Conservation (phyloP, 1,140 invertebrate species). For the Triops cancriformis region DNA sequence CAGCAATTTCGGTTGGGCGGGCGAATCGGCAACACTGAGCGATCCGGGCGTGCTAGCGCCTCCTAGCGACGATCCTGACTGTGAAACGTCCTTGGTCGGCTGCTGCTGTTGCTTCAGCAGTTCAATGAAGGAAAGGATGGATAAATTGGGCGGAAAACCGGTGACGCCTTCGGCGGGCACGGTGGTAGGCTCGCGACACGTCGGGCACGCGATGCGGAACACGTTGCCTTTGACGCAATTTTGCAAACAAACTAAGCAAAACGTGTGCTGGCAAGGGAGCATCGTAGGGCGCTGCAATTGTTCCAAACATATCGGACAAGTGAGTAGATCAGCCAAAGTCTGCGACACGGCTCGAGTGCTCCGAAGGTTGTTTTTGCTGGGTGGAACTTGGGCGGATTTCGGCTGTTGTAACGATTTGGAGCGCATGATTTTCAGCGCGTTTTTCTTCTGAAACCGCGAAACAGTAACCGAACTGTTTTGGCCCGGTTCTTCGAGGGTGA, state of each 20-base stretch:
- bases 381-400: not conserved
- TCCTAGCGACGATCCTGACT: not conserved
- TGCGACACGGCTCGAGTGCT: not conserved
- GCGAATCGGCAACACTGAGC: not conserved
- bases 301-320: constrained; percentile 62
- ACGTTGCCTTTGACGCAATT: constrained; percentile 29
- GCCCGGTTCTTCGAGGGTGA: not conserved
- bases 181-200: constrained; percentile 28
- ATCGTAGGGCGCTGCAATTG: constrained; percentile 55
- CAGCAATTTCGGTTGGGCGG: not conserved
- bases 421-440: not conserved
- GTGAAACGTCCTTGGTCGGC: not conserved
- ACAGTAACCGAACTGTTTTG: not conserved
- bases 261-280: constrained; percentile 66
- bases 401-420: not conserved
- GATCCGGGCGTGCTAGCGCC: not conserved
- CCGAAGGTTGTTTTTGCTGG: not conserved
- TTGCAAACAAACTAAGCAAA: constrained; percentile 55
- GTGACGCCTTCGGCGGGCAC: constrained; percentile 35
- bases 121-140: constrained; percentile 47
- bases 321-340: constrained; percentile 38
- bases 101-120: constrained; percentile 34
- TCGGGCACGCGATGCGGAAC: constrained; percentile 29
- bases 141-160: constrained; percentile 48
- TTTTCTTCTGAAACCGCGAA: not conserved